phyloP scores from a whole-genome alignment of 1,140 invertebrate species.

The Drosophila persimilis region DNA sequence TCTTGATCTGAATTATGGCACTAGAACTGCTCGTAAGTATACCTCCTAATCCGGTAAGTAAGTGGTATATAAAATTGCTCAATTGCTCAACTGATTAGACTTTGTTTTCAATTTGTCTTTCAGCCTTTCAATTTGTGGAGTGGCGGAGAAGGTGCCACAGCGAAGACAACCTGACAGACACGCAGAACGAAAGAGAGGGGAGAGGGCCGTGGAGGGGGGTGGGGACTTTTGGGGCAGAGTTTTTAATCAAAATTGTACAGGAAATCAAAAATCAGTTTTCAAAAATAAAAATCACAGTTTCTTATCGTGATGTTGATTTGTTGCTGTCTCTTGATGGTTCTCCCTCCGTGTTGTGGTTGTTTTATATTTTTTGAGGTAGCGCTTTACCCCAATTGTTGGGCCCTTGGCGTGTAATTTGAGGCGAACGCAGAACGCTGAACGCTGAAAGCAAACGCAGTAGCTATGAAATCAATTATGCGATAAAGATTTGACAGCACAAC shows the following conservation, averaged over 20 bases:
- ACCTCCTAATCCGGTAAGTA: slow-evolving; percentile 38
- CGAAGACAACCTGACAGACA: slow-evolving; percentile 9
- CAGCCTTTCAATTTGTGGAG: slow-evolving; percentile 36
- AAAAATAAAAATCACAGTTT: slow-evolving; percentile 82
- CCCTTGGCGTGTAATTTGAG: slow-evolving; percentile 67
- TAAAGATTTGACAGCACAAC: slow-evolving; percentile 81
- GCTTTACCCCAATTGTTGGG: slow-evolving; percentile 70
- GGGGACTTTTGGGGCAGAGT: slow-evolving; percentile 48
- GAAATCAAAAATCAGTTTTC: slow-evolving; percentile 80
- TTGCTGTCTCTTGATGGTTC: slow-evolving; percentile 35
- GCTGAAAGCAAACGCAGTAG: slow-evolving; percentile 78
- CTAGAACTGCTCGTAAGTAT: not conserved
- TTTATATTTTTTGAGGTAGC: slow-evolving; percentile 54
- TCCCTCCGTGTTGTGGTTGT: slow-evolving; percentile 13
- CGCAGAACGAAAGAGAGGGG: slow-evolving; percentile 18
- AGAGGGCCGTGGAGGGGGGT: too few species aligned
- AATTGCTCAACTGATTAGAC: slow-evolving; percentile 79
- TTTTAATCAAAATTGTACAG: slow-evolving; percentile 82
- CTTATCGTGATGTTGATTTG: slow-evolving; percentile 72
- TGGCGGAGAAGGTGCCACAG: slow-evolving; percentile 40
- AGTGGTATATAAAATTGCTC: slow-evolving; percentile 68
- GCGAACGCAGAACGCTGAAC: slow-evolving; percentile 39
- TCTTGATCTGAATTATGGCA: not conserved
- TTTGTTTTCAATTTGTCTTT: slow-evolving; percentile 79
- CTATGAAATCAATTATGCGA: slow-evolving; percentile 82